Evolutionary conservation across 2,113 vertebrate genomes (phyloP).

Genomic region (Tringa solitaria): DNA sequence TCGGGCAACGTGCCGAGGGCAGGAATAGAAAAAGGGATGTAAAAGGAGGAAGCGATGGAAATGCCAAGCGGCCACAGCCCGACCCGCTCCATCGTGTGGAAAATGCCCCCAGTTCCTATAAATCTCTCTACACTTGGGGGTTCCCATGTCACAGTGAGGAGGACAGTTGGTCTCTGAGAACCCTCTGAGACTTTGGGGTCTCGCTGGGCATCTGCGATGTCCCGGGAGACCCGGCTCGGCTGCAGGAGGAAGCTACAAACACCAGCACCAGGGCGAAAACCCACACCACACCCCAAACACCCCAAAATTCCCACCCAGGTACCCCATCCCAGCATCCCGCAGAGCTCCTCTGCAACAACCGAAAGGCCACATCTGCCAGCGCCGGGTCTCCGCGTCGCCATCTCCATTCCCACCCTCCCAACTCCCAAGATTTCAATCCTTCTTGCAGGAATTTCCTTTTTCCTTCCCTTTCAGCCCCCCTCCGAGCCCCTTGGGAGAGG

Average conservation of each 20-base stretch:
- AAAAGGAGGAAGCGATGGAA: conserved; percentile 15
- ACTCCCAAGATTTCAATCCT: neutral
- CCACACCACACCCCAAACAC: neutral
- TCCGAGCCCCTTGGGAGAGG: neutral
- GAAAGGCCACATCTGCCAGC: fast-evolving
- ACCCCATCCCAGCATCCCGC: neutral
- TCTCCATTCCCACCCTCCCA: neutral
- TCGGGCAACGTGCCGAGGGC: neutral
- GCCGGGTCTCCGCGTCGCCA: fast-evolving
- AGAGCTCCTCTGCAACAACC: neutral
- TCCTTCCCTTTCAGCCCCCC: neutral
- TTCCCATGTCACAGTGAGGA: neutral
- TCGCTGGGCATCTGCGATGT: neutral
- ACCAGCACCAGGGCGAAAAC: neutral
- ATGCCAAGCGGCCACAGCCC: neutral
- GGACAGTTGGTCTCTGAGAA: neutral
- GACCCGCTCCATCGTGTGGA: neutral
- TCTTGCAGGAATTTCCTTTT: neutral
- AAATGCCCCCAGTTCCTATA: neutral
- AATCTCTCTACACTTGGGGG: neutral
- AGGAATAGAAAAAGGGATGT: conserved; percentile 57
- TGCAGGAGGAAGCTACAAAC: fast-evolving
- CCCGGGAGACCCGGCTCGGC: fast-evolving
- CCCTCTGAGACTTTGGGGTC: neutral
- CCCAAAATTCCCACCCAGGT: neutral